Evolutionary conservation across 2,888 invertebrate genomes (phyloP), one percentile per base, ranked within the genome.

Genomic region (Lathronympha strigana): DNA sequence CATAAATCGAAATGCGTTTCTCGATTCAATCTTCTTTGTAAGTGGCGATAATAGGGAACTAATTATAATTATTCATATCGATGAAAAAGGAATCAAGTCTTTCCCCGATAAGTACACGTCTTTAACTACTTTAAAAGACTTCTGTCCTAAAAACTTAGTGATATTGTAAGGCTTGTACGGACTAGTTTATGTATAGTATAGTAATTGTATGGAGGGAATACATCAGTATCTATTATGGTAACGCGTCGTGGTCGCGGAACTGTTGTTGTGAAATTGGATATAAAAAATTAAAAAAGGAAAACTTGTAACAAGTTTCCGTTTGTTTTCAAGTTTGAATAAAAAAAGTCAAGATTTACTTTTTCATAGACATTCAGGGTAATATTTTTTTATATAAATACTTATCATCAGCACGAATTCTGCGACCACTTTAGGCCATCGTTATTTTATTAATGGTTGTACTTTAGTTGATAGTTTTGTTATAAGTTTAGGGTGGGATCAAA

Each of bases 401-500:
- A 1, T 31, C 4, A 17, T 13, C 54, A 55, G 40, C 40, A 50
- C 45, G n/a, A 38, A 55, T 63, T 63, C 57, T 49, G 57, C 40
- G 50, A 47, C 31, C 55, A 40, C 15, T 40, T 23, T 45, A 0
- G 5, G 19, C 45, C 8, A 45, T 43, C 4, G 13, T 25, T 40
- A 15, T 25, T 40, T 50, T 51, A 36, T 28, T 51, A 17, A 28
- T 53, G 25, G 38, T 58, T 36, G 38, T 57, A 58, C 45, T 53
- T 28, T 36, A 64, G 36, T 36, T 38, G 36, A 28, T 58, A 50
- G 38, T 67, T 47, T 63, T 38, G 28, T 17, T 47, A 61, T 61
- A 61, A 43, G 40, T 63, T 47, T 45, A 53, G 72, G 74, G 73
- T 73, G 63, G 69, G 73, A 74, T 78, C 79, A 75, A 67, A 79